phyloP scores from a whole-genome alignment of 1,140 invertebrate species.

The Eurosta solidaginis region DNA sequence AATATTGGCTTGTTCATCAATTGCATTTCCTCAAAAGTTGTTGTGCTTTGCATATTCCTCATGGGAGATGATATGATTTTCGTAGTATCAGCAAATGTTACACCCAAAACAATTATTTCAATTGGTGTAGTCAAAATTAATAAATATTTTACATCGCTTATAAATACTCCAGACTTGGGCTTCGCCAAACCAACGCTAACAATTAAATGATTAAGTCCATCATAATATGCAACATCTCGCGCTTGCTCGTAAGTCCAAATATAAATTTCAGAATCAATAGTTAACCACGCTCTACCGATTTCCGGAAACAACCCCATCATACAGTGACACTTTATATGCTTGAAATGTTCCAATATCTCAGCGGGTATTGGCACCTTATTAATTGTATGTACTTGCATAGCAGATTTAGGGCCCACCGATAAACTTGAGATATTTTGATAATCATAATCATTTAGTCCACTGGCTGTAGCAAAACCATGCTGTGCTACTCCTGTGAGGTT shows the following conservation, averaged over 20 bases:
- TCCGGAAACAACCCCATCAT: constrained; percentile 96
- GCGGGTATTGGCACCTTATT: constrained; percentile 87
- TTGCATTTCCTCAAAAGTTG: constrained; percentile 78
- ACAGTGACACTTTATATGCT: constrained; percentile 93
- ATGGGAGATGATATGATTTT: constrained; percentile 38
- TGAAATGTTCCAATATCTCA: constrained; percentile 92
- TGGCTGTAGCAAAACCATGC: constrained; percentile 62
- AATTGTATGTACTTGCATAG: constrained; percentile 79
- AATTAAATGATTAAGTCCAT: constrained; percentile 89
- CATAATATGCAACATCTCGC: constrained; percentile 89
- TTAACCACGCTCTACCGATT: constrained; percentile 94
- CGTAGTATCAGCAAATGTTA: constrained; percentile 48
- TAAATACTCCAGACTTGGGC: constrained; percentile 85
- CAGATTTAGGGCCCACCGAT: constrained; percentile 67
- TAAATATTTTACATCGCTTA: constrained; percentile 89
- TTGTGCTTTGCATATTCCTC: constrained; percentile 35
- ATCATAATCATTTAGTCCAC: constrained; percentile 87
- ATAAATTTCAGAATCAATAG: constrained; percentile 97
- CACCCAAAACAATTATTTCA: constrained; percentile 86
- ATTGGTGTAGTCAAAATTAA: constrained; percentile 89
- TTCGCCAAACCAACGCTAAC: constrained; percentile 83
- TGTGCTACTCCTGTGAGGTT: constrained; percentile 52
- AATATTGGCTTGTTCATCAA: constrained; percentile 93
- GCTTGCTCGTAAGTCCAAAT: constrained; percentile 90
- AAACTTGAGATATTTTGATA: constrained; percentile 78